These are phyloP conservation scores for Cerastoderma edule DNA, from an alignment of 2,888 invertebrate genomes.

Conservation along the genomic window DNA sequence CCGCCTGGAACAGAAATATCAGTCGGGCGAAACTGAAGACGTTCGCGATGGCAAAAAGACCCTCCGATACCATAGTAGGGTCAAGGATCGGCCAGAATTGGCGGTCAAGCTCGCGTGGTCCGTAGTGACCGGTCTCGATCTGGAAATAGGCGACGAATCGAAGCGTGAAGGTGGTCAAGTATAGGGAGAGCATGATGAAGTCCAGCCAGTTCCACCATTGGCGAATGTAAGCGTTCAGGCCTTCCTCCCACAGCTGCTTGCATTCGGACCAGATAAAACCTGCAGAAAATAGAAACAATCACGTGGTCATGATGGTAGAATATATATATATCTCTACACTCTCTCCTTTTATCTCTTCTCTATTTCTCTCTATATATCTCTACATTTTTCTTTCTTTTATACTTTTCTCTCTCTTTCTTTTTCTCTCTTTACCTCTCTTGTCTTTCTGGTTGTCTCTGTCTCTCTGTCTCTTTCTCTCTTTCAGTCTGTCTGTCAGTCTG, in stretches of 20 bases:
- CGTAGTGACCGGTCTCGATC: conserved; percentile 81
- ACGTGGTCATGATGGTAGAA: too few relatives aligned
- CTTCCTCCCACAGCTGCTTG: conserved; percentile 87
- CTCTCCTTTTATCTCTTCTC: too few relatives aligned
- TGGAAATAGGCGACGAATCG: conserved; percentile 83
- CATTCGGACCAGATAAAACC: conserved; percentile 86
- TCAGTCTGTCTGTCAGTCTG: too few relatives aligned
- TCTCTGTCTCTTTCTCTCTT: too few relatives aligned
- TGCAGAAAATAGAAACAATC: too few relatives aligned
- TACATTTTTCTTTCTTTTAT: too few relatives aligned
- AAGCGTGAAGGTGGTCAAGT: conserved; percentile 85
- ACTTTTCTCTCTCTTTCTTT: too few relatives aligned
- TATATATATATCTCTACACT: too few relatives aligned
- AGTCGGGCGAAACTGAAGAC: conserved; percentile 86
- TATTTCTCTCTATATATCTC: too few relatives aligned
- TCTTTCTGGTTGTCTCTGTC: too few relatives aligned
- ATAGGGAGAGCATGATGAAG: conserved; percentile 86
- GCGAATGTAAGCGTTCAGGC: conserved; percentile 85
- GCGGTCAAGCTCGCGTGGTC: conserved; percentile 81
- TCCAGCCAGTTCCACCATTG: conserved; percentile 87
- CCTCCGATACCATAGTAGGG: conserved; percentile 86
- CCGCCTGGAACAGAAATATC: conserved; percentile 86
- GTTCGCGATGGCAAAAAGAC: conserved; percentile 86
- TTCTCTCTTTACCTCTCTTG: too few relatives aligned
- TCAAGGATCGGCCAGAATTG: conserved; percentile 85